Evolutionary conservation across 1,140 invertebrate species (phyloP).

Genomic region (Brachionus manjavacas): DNA sequence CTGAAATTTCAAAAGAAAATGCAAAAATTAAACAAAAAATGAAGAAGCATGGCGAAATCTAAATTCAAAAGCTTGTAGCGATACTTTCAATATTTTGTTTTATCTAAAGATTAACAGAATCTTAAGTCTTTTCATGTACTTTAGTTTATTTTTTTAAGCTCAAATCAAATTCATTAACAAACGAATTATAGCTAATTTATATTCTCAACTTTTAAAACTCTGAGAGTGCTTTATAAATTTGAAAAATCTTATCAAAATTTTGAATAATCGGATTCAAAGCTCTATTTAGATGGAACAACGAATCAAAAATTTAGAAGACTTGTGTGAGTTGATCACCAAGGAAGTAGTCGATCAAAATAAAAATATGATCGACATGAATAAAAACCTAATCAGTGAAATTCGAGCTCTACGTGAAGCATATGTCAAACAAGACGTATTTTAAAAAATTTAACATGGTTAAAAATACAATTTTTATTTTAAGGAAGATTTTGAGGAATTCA

Average conservation of each 20-base stretch:
- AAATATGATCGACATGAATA: conserved; percentile 37
- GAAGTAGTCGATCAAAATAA: conserved; percentile 36
- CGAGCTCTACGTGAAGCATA: conserved; percentile 8
- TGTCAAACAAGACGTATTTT: conserved; percentile 30
- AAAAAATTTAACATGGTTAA: too few relatives aligned
- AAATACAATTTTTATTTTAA: too few relatives aligned
- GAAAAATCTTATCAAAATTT: not conserved
- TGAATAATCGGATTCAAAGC: not conserved
- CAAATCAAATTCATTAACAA: not conserved
- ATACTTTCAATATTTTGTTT: too few relatives aligned
- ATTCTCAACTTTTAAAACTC: not conserved
- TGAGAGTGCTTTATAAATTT: not conserved
- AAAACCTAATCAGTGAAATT: conserved; percentile 35
- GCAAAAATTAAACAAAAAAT: too few relatives aligned
- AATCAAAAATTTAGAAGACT: conserved; percentile 26
- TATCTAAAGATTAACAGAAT: too few relatives aligned
- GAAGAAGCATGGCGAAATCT: too few relatives aligned
- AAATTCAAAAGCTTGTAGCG: too few relatives aligned
- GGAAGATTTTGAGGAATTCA: conserved; percentile 40
- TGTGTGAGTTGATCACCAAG: conserved; percentile 30
- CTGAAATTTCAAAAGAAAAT: too few relatives aligned
- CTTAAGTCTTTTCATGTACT: too few relatives aligned
- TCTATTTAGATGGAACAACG: conserved; percentile 25
- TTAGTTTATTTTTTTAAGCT: not conserved
- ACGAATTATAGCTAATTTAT: not conserved